A percentile compares a stretch with the other conserved stretches of the same genome.
These are phyloP conservation scores for Aphelenchoides avenae DNA, from an alignment of 1,140 invertebrate species.

Conservation along the genomic window DNA sequence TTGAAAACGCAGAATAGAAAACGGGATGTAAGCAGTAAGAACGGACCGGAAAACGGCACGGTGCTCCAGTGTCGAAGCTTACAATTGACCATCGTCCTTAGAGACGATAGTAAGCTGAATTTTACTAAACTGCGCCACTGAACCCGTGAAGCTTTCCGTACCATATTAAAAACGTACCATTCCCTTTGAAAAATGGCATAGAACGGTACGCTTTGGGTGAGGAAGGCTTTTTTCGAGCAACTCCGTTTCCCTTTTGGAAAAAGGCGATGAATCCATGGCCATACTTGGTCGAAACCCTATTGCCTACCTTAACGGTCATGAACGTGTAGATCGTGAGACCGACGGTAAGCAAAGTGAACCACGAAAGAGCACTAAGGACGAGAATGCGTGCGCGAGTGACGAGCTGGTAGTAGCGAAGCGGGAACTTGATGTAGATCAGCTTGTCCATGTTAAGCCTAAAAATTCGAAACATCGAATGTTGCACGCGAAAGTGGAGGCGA, in stretches of 20 bases:
- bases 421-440: constrained; percentile 53
- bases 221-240: too few relatives aligned
- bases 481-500: background rate
- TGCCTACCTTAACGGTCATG: constrained; percentile 43
- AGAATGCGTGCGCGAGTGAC: constrained; percentile 41
- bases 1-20: too few relatives aligned
- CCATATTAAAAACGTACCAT: too few relatives aligned
- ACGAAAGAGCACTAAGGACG: constrained; percentile 33
- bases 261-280: constrained; percentile 2
- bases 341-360: constrained; percentile 36
- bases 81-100: too few relatives aligned
- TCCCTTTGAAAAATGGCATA: too few relatives aligned
- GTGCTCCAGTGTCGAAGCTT: too few relatives aligned
- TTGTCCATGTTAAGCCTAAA: constrained; percentile 54
- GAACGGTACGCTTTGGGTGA: too few relatives aligned
- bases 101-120: too few relatives aligned
- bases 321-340: constrained; percentile 32
- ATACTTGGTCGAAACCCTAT: background rate
- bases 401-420: constrained; percentile 53
- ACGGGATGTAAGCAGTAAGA: too few relatives aligned
- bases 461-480: background rate
- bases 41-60: too few relatives aligned
- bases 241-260: background rate
- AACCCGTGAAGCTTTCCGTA: too few relatives aligned
- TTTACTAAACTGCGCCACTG: too few relatives aligned